A percentile compares a stretch with the other conserved stretches of the same genome.
These are phyloP conservation scores for Cephus cinctus DNA, from an alignment of 1,140 invertebrate species.

Conservation along the genomic window DNA sequence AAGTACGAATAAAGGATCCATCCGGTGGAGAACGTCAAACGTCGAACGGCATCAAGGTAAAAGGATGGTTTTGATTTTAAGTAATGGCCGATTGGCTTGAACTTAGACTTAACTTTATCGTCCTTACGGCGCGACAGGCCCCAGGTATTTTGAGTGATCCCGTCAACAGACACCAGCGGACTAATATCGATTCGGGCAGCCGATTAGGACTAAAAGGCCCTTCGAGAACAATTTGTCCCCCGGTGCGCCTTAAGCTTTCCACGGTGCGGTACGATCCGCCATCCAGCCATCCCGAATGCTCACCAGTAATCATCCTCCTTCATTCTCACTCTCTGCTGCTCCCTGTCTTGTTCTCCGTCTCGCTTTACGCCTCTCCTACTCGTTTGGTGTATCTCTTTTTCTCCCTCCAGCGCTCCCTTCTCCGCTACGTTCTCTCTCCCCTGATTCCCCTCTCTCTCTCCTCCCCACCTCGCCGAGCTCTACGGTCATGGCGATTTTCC, in stretches of 20 bases:
- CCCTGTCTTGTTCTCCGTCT: constrained; percentile 7
- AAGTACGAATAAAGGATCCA: too few relatives aligned
- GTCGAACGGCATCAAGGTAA: too few relatives aligned
- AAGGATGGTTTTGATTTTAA: too few relatives aligned
- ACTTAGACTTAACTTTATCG: too few relatives aligned
- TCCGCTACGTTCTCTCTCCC: constrained; percentile 4
- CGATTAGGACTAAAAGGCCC: constrained; percentile 55
- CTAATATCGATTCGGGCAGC: constrained; percentile 51
- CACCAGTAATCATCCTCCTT: background rate
- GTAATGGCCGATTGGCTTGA: too few relatives aligned
- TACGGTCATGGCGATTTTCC: constrained; percentile 20
- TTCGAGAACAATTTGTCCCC: constrained; percentile 42
- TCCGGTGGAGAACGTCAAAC: too few relatives aligned
- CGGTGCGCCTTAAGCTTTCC: constrained; percentile 11
- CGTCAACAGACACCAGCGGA: constrained; percentile 34
- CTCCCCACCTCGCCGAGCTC: constrained; percentile 15
- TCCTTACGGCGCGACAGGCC: too few relatives aligned
- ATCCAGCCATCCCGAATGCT: constrained; percentile 1
- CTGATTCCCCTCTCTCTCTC: constrained; percentile 16
- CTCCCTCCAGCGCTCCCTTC: constrained; percentile 4
- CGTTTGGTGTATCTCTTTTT: background rate
- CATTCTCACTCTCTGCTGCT: constrained; percentile 1
- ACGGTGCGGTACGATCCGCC: background rate
- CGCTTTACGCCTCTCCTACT: background rate
- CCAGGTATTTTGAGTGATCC: constrained; percentile 20